Percentiles rank a stretch among this genome's conserved stretches.
These are phyloP conservation scores for Leptopilina boulardi DNA, from an alignment of 1,140 invertebrate species.

Conservation along the genomic window DNA sequence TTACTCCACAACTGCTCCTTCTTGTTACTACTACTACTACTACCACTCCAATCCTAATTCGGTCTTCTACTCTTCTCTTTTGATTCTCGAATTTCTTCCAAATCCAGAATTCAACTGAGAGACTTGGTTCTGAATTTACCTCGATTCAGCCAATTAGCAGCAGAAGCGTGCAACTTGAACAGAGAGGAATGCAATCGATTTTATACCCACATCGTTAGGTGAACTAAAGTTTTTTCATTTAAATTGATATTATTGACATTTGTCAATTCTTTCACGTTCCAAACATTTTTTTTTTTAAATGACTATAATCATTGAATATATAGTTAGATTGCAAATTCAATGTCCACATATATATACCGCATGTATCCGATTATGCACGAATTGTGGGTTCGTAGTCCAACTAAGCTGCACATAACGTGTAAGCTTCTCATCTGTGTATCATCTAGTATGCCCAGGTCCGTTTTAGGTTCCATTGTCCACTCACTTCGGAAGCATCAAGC, in stretches of 20 bases:
- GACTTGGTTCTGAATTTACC: not conserved
- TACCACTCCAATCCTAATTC: not conserved
- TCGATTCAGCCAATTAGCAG: slow-evolving; percentile 31
- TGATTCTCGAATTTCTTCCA: slow-evolving; percentile 18
- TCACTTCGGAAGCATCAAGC: slow-evolving; percentile 19
- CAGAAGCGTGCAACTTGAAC: not conserved
- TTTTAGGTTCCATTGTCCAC: slow-evolving; percentile 1
- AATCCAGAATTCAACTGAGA: not conserved
- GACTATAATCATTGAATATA: not conserved
- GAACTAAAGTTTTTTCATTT: slow-evolving; percentile 15
- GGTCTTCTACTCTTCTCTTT: not conserved
- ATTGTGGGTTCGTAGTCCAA: not conserved
- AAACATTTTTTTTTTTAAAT: no score
- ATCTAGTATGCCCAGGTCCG: not conserved
- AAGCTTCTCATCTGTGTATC: not conserved
- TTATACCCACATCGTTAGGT: not conserved
- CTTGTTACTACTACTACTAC: no score
- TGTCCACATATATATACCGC: not conserved
- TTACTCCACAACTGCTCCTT: not conserved
- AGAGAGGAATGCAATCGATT: slow-evolving; percentile 18
- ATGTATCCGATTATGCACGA: not conserved
- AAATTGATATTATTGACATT: not conserved
- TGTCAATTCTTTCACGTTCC: not conserved
- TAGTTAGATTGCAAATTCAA: not conserved
- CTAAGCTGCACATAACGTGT: slow-evolving; percentile 11